Evolutionary conservation across 1,140 invertebrate genomes (phyloP), one percentile per base, ranked within the genome.

Genomic region (Drosophila kohkoa): DNA sequence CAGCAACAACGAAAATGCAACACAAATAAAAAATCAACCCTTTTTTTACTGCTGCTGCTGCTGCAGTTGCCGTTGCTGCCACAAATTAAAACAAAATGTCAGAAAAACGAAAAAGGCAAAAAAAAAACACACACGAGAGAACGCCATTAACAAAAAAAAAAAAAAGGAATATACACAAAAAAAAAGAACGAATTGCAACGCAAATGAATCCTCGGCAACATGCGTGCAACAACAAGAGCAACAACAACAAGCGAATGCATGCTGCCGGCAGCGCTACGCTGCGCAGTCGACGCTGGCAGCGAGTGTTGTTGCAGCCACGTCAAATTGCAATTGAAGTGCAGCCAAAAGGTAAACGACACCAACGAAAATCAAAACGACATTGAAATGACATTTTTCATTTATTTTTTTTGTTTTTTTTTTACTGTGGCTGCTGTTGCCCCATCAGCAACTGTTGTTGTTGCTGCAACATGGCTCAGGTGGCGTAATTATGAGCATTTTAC

Each of bases 71-170:
- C 52, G 32, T 58, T 75, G 76, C 79, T 89, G 85, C 86, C 85
- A 81, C 85, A 89, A 89, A 89, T 89, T 89, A 89, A 89, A 89
- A 89, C 81, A 89, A 89, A 89, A 89, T 89, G 85, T 90, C 86
- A 89, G 85, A 89, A 88, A 89, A 73, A 79, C 57, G 59, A 70
- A 60, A 75, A 79, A 79, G n/a, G 59, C 49, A 35, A 54, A 35
- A 70, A n/a, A 66, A 51, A 73, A 43, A 43, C 8, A 62, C 58
- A 62, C 8, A 38, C 15, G 32, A 48, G 46, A 49, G 49, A 75
- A 69, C 41, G 55, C 54, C 41, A 54, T 59, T 68, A 72, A 66
- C 58, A 70, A 58, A 68, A 16, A 55, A n/a, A n/a, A 73, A 65
- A 57, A 68, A n/a, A 8, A 32, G 35, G 35, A 38, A 38, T 38